phyloP scores from a whole-genome alignment of 2,888 invertebrate genomes.

The Perdita meconis region DNA sequence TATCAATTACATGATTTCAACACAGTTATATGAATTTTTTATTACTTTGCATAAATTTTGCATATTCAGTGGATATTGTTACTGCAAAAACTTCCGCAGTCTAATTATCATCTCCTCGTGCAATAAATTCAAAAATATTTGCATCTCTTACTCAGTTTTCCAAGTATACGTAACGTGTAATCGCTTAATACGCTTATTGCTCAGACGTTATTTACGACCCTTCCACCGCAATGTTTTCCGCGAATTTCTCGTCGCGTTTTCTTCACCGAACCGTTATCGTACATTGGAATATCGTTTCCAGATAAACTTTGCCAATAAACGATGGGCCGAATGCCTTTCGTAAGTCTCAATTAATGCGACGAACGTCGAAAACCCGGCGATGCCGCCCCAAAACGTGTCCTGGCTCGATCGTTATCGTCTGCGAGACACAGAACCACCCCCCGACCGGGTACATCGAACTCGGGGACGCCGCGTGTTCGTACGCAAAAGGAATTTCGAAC shows the following conservation, averaged over 20 bases:
- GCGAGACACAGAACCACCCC: slow-evolving; percentile 1
- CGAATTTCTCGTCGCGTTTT: neutral
- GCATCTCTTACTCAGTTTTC: no score
- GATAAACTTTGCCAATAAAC: slow-evolving; percentile 1
- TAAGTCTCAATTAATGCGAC: neutral
- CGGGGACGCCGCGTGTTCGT: slow-evolving; percentile 26
- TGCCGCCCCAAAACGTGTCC: neutral
- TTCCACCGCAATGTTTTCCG: neutral
- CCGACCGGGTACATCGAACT: slow-evolving; percentile 40
- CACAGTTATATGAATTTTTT: no score
- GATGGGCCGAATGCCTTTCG: neutral
- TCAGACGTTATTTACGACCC: no score
- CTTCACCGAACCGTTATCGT: neutral
- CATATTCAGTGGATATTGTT: no score
- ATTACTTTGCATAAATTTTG: no score
- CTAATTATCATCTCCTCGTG: no score
- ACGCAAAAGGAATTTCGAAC: slow-evolving; percentile 52
- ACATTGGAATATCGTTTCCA: neutral
- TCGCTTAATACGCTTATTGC: no score
- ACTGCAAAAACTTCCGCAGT: no score
- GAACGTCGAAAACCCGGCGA: neutral
- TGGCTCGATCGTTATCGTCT: slow-evolving; percentile 18
- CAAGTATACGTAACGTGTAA: no score
- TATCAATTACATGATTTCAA: no score
- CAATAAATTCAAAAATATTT: no score